Evolutionary conservation across 2,113 vertebrate genomes (phyloP), one percentile per base, ranked within the genome.

Genomic region (Vulpes ferrilata): DNA sequence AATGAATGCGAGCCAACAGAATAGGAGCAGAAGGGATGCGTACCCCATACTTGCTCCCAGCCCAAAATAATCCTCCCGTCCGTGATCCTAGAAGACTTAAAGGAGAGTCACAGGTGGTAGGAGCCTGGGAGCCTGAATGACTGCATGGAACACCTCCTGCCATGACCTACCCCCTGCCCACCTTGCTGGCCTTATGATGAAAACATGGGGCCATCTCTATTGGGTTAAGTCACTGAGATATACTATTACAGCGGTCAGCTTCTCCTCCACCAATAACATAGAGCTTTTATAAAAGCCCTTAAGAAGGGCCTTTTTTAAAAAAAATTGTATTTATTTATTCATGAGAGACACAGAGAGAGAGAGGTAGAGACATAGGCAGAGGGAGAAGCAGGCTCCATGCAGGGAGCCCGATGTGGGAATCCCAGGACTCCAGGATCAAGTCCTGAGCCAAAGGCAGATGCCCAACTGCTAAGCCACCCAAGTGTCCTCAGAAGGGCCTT

Each of bases 131-230:
- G 15, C 59, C 32, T 67, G 83, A 73, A 38, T 89, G 90, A 53
- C 59, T 11, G 32, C 19, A 3, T 13, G 67, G 59, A 83, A 30
- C 38, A 59, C 38, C 25, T 19, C 3, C 16, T n/a, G 17, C 23
- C 5, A 0, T 4, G 1, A 2, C 3, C 19, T 3, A 67, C 0
- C 13, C 13, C 2, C 2, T 7, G 3, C 1, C 0, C 15, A 9
- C 1, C 2, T 19, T 25, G 1, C 13, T 23, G 35, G 43, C 64
- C 90, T 62, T 62, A 1, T 19, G 55, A 35, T 74, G 62, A 53
- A 64, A 51, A 20, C 25, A 57, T 89, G 32, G 86, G 32, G 13
- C 51, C 13, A 1, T 90, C 60, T 86, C 59, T 35, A 27, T 7
- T 38, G 25, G 23, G 20, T 80, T 69, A 65, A 81, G 71, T 64